A percentile compares a stretch with the other conserved stretches of the same genome.
Evolutionary conservation across 2,113 vertebrate species (phyloP).

Genomic region (Petrocephalus microphthalmus): DNA sequence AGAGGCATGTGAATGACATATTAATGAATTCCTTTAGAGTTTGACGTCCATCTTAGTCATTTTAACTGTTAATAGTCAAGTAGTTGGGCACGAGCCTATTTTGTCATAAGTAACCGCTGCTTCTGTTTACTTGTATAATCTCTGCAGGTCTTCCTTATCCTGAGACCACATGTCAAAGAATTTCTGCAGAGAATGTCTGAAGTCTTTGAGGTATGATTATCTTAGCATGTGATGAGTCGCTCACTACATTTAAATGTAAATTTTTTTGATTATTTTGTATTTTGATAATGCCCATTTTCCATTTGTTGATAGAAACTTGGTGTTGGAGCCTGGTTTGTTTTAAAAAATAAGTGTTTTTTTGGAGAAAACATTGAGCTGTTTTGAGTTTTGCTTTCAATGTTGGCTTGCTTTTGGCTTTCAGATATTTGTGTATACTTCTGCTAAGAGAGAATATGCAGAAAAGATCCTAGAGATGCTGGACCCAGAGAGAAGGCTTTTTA

Average conservation of each 20-base stretch:
- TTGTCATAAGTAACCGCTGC: background rate
- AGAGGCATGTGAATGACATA: background rate
- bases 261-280: background rate
- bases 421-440: conserved; percentile 75
- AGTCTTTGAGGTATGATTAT: conserved; percentile 61
- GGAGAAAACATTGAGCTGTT: background rate
- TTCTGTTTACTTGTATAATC: background rate
- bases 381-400: background rate
- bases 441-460: conserved; percentile 67
- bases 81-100: background rate
- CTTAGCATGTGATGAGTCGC: background rate
- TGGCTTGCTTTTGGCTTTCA: conserved; percentile 17
- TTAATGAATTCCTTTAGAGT: background rate
- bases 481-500: conserved; percentile 67
- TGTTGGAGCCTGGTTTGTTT: background rate
- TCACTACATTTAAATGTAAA: background rate
- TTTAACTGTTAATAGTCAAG: background rate
- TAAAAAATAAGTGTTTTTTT: background rate
- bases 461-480: conserved; percentile 72
- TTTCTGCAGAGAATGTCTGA: conserved; percentile 69
- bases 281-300: background rate
- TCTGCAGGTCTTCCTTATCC: conserved; percentile 66
- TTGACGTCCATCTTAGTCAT: background rate
- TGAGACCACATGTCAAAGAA: conserved; percentile 63
- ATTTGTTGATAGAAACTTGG: background rate